These are phyloP conservation scores for Aythya fuligula DNA, from an alignment of 2,797 vertebrate genomes.

Conservation along the genomic window DNA sequence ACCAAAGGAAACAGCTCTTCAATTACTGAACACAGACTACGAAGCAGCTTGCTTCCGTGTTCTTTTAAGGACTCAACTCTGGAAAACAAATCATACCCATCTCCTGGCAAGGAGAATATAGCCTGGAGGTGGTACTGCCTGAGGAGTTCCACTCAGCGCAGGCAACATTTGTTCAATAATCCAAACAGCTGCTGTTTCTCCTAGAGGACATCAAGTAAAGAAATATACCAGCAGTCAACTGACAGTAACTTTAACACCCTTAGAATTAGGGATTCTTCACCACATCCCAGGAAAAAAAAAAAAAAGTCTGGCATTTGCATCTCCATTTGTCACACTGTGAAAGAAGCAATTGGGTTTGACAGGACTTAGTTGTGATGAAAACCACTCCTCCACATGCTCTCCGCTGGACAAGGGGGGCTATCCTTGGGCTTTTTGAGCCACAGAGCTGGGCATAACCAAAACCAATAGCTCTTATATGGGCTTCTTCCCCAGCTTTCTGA, in stretches of 20 bases:
- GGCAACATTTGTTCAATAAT: background rate
- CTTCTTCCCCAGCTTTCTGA: background rate
- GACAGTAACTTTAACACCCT: background rate
- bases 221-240: background rate
- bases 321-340: background rate
- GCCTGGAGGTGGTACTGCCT: background rate
- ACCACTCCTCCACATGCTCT: background rate
- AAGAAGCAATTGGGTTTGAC: background rate
- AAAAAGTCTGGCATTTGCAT: background rate
- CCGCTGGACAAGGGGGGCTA: fast-evolving
- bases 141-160: background rate
- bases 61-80: background rate
- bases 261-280: background rate
- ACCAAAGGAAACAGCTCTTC: background rate
- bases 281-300: background rate
- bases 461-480: background rate
- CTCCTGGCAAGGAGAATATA: background rate
- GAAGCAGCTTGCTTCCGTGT: background rate
- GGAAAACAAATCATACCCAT: background rate
- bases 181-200: background rate
- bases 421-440: background rate
- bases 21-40: background rate
- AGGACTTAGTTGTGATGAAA: background rate
- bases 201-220: background rate
- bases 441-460: background rate